Evolutionary conservation across 2,797 vertebrate genomes (phyloP).

Genomic region (Acanthurus lineatus): DNA sequence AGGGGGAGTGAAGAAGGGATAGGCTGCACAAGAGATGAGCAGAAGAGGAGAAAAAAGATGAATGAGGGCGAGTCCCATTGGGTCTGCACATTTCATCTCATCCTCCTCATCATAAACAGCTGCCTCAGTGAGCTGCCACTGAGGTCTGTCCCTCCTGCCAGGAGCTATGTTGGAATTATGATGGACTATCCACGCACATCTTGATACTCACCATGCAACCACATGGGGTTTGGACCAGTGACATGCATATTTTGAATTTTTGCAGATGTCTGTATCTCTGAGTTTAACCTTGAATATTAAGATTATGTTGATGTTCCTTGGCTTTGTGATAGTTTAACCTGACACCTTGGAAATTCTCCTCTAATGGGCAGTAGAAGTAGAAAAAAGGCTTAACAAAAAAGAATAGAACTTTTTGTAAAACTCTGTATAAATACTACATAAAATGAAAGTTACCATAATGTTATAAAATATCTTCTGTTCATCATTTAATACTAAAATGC

Average conservation of each 20-base stretch:
- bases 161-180: conserved; percentile 50
- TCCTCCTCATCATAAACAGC: conserved; percentile 64
- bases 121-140: conserved; percentile 58
- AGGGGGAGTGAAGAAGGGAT: conserved; percentile 27
- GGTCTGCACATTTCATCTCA: conserved; percentile 65
- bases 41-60: conserved; percentile 29
- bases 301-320: background rate
- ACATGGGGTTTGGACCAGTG: conserved; percentile 21
- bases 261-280: background rate
- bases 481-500: no score
- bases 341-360: background rate
- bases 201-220: conserved; percentile 39
- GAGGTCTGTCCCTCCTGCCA: conserved; percentile 48
- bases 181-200: conserved; percentile 48
- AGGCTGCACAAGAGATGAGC: conserved; percentile 33
- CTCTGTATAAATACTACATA: no score
- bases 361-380: background rate
- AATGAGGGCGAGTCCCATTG: conserved; percentile 47
- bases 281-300: background rate
- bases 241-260: conserved; percentile 17
- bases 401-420: background rate
- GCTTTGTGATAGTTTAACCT: conserved; percentile 5
- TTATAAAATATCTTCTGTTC: no score
- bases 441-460: no score
- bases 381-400: background rate